Evolutionary conservation across 2,888 invertebrate species (phyloP), one percentile per base, ranked within the genome.

Genomic region (Phoenoteleia sp.): DNA sequence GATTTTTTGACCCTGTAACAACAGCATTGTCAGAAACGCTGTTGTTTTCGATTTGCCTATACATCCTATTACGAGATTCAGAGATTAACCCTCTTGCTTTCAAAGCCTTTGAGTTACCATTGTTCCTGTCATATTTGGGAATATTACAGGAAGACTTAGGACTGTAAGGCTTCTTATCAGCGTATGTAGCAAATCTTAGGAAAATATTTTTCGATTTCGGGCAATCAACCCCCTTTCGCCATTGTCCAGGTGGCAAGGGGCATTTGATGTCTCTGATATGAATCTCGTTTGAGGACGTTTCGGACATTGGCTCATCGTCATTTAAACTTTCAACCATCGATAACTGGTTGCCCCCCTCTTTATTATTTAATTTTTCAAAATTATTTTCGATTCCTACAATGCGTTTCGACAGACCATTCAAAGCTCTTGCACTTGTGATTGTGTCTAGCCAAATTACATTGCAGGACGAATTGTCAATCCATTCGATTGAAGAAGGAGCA

Each of bases 391-490:
- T 71, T n/a, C 94, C 94, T n/a, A 90, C 81, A 25, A 95, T 94
- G 84, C 90, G 90, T 91, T 94, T 94, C n/a, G 96, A 95, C 52
- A 95, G 91, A 71, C 94, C 95, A 86, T 95, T 91, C 88, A 96
- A 92, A 25, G 96, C 96, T 89, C 95, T 94, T 0, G 96, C 95
- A 29, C 96, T 95, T 0, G 95, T 94, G 19, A 94, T 89, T 82
- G 94, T 94, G 87, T 96, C 96, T 23, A 94, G 82, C 96, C 96
- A 96, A 0, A 96, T 94, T 2, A 96, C 95, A 92, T 96, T 96
- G 96, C 98, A 98, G 89, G 97, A 96, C 87, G 95, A 94, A 91
- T 97, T 96, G 94, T 96, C 96, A 79, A 98, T 95, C 97, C 97
- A 97, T 94, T 98, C 98, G 66, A 98, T 95, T 9, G 96, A 96